phyloP scores from a whole-genome alignment of 2,888 invertebrate species.

The Andrena fulva region DNA sequence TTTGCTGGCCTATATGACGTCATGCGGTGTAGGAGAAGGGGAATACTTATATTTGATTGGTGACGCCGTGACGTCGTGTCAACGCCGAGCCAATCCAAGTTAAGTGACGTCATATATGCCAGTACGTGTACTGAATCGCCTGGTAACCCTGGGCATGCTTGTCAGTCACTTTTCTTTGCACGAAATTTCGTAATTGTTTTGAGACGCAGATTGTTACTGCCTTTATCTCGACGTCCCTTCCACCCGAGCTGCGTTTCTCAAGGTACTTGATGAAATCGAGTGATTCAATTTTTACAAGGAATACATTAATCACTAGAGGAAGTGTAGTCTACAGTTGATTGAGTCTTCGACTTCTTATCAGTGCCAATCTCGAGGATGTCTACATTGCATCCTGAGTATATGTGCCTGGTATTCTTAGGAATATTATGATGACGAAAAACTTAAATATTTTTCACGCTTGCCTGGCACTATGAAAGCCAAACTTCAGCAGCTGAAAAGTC shows the following conservation, averaged over 20 bases:
- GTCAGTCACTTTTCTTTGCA: too few species aligned
- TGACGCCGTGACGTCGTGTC: too few species aligned
- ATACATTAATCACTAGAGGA: neutral
- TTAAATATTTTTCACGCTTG: neutral
- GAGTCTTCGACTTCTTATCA: conserved; percentile 9
- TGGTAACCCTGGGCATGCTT: too few species aligned
- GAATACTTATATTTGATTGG: too few species aligned
- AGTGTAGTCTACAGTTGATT: neutral
- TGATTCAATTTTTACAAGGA: neutral
- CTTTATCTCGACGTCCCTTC: neutral
- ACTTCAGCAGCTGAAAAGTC: neutral
- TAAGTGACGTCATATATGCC: too few species aligned
- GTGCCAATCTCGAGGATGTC: neutral
- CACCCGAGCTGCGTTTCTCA: neutral
- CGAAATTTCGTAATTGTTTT: too few species aligned
- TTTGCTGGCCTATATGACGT: too few species aligned
- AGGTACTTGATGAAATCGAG: neutral
- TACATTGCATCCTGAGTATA: neutral
- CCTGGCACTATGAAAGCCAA: neutral
- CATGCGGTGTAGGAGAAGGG: too few species aligned
- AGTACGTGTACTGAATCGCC: too few species aligned
- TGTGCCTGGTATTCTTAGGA: neutral
- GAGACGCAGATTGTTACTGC: too few species aligned
- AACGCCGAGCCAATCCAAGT: too few species aligned
- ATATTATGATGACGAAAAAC: neutral